phyloP scores from a whole-genome alignment of 2,888 invertebrate species.

The Philonicus albiceps region DNA sequence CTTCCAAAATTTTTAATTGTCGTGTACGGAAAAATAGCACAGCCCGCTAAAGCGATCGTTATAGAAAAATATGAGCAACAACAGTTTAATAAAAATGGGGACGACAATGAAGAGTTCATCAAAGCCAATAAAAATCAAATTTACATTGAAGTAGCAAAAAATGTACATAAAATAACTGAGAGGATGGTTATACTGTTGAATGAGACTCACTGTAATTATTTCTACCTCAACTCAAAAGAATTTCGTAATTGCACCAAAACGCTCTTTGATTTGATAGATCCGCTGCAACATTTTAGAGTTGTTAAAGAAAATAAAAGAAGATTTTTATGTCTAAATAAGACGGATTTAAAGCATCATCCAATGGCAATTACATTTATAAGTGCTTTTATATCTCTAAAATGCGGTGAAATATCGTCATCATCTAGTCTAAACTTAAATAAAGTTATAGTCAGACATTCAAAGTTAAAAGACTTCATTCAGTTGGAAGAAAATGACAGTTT shows the following conservation, averaged over 20 bases:
- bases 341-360: background rate
- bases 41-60: background rate
- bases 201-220: background rate
- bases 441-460: background rate
- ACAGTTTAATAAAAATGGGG: background rate
- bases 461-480: background rate
- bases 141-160: background rate
- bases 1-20: background rate
- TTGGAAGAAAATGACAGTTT: background rate
- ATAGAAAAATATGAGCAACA: background rate
- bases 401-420: background rate
- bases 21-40: background rate
- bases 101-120: background rate
- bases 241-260: background rate
- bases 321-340: background rate
- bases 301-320: background rate
- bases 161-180: background rate
- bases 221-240: background rate
- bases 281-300: background rate
- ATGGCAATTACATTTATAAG: background rate
- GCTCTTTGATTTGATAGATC: background rate
- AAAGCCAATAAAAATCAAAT: background rate
- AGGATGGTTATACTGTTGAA: background rate
- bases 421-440: background rate
- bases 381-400: background rate